A percentile compares a stretch with the other conserved stretches of the same genome.
Conservation (phyloP, 2,797 vertebrate genomes). For the Periparus ater region DNA sequence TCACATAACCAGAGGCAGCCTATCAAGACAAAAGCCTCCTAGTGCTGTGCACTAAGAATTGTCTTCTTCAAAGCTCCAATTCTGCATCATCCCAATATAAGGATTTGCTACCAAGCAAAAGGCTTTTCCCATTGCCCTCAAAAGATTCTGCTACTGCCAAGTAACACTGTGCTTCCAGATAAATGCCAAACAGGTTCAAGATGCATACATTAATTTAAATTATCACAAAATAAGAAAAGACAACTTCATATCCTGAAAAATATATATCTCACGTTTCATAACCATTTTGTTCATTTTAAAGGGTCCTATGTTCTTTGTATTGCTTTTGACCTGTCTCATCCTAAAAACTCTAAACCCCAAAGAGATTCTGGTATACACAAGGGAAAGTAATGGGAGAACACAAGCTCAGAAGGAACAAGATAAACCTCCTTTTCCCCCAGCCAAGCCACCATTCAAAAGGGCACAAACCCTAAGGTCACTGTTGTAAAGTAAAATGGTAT, state of each 20-base stretch:
- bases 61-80: background rate
- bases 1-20: background rate
- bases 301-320: background rate
- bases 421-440: background rate
- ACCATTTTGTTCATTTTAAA: background rate
- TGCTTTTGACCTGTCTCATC: background rate
- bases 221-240: background rate
- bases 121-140: background rate
- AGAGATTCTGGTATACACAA: background rate
- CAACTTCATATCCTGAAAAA: background rate
- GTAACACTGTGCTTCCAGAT: background rate
- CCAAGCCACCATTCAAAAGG: background rate
- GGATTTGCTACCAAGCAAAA: background rate
- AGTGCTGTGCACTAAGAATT: background rate
- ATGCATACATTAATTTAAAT: background rate
- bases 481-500: background rate
- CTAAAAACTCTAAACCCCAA: background rate
- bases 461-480: background rate
- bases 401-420: background rate
- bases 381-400: background rate
- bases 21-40: background rate
- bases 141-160: background rate
- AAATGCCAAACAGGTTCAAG: background rate
- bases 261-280: background rate
- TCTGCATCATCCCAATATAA: background rate